Evolutionary conservation across 2,113 vertebrate genomes (phyloP), one percentile per base, ranked within the genome.

Genomic region (Brienomyrus brachyistius): DNA sequence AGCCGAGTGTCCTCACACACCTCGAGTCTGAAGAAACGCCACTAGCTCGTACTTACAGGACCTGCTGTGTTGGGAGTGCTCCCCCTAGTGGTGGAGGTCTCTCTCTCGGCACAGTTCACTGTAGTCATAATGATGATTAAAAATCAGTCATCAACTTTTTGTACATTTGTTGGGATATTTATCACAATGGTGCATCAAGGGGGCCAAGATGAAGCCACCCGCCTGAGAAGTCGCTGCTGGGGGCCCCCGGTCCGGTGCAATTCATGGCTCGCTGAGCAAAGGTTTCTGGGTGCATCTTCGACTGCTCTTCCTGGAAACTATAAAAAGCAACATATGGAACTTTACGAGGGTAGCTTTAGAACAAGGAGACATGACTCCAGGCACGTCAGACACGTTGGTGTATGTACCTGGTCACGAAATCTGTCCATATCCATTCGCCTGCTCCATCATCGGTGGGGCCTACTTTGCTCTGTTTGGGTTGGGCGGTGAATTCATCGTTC

Each of bases 1-100:
- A 94, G 93, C 23, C 4, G 0, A 83, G 54, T 89, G 0, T 82
- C 80, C 89, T 93, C 93, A 31, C 4, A 19, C 17, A 56, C 27
- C 48, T 6, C n/a, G 17, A 54, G 85, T 35, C 51, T 35, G 51
- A 17, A 56, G 4, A 7, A 86, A 86, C 23, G n/a, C 47, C 51
- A 1, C 6, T 31, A 35, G 48, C 51, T 54, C 50, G 15, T 77
- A 87, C 84, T 87, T 43, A 90, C 89, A 9, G 48, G 51, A 52
- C 48, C 48, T n/a, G 31, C 21, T 5, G 27, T 23, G 43, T n/a
- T 74, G 23, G 50, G 17, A 23, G 19, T 47, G 35, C 45, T 21
- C 89, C 45, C 13, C 13, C 74, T 43, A 35, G 13, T 80, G 74
- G 31, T 35, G 74, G 74, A 19, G 17, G 74, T 80, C 74, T 80